These are phyloP conservation scores for Crotophaga sulcirostris DNA, from an alignment of 2,113 vertebrate species.

Conservation along the genomic window DNA sequence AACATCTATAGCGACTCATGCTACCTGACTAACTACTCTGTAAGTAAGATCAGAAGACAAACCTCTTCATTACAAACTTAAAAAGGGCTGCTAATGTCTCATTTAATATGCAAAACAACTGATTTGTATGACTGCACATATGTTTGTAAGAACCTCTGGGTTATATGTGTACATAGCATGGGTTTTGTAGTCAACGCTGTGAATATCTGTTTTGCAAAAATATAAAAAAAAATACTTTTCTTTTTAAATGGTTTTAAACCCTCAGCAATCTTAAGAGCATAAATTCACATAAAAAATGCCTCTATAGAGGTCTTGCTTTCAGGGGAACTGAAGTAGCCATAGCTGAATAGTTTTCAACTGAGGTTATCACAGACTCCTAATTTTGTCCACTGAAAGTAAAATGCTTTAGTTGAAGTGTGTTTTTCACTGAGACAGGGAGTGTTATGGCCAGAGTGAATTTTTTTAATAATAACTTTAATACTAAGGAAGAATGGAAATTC, in stretches of 20 bases:
- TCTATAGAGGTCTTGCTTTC: neutral
- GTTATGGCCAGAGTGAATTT: neutral
- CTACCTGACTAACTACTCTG: neutral
- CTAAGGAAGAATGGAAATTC: neutral
- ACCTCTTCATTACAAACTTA: slow-evolving; percentile 10
- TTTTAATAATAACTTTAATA: neutral
- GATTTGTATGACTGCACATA: neutral
- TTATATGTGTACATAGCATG: neutral
- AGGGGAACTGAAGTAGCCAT: neutral
- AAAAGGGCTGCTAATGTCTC: neutral
- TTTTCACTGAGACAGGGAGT: neutral
- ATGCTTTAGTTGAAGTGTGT: neutral
- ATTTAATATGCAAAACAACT: slow-evolving; percentile 7
- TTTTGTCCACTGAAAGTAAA: neutral
- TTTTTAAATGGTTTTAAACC: neutral
- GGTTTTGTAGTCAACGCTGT: neutral
- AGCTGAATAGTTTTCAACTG: neutral
- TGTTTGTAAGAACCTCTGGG: neutral
- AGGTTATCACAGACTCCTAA: neutral
- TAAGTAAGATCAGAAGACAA: neutral
- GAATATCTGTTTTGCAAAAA: neutral
- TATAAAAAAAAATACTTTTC: neutral
- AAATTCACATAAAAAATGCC: neutral
- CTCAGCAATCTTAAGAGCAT: neutral
- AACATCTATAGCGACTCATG: neutral